Base-by-base conservation (phyloP, 2,888 invertebrate genomes). In the Drosophila falleni region DNA sequence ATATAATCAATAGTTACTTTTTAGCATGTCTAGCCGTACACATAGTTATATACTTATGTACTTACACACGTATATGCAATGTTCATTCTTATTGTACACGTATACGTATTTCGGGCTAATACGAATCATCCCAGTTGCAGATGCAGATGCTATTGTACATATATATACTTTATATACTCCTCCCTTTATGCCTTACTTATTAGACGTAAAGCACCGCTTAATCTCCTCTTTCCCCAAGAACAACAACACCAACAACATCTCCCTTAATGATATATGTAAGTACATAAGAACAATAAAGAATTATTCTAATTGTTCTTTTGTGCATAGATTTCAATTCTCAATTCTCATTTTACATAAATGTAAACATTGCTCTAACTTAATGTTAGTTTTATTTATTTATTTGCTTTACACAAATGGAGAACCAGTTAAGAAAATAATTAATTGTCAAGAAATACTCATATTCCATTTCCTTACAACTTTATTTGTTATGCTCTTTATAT, bases 1-100 rank as follows among this genome's bases (percentile, higher is more conserved):
- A 75, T 56, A 71, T 73, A 70, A 65, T 63, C 65, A 63, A 78
- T 78, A 77, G 76, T 74, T 78, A 77, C 71, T 74, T 63, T 50
- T 69, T 66, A 77, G 59, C 65, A 51, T 72, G 59, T 69, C 69
- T 64, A 56, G 59, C 51, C 46, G 54, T 72, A 61, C 55, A 58
- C 55, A 60, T 66, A 65, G 54, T 71, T 55, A 49, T 51, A 41
- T 58, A 58, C 51, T 61, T 66, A n/a, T n/a, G n/a, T n/a, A n/a
- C n/a, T n/a, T n/a, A n/a, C n/a, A 26, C 26, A 26, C 19, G 19
- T 26, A 47, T 47, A 47, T 58, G 44, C 15, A 39, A 50, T 70
- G 54, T 65, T 62, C 59, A 70, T 37, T 49, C 54, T 67, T 64
- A 58, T 47, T 29, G 41, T 72, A 55, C 26, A 26, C 26, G 19